These are phyloP conservation scores for Uropetala carovei DNA, from an alignment of 2,888 invertebrate species.

Conservation along the genomic window DNA sequence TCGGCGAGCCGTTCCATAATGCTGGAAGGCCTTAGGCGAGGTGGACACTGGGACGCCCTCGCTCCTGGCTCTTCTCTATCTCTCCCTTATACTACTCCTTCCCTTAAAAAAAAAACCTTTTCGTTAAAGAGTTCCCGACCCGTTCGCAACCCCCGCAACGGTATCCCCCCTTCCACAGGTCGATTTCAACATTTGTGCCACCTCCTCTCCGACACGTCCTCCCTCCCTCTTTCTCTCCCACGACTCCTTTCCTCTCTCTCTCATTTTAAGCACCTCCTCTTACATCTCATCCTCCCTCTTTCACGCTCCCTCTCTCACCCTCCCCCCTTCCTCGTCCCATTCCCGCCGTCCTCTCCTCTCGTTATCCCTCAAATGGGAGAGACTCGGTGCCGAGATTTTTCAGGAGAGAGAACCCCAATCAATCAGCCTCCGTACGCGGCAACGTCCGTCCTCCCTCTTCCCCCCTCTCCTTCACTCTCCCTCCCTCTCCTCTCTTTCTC, in stretches of 20 bases:
- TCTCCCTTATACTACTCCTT: conserved; percentile 7
- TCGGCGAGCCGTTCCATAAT: conserved; percentile 36
- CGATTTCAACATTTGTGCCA: neutral
- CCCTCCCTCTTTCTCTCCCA: neutral
- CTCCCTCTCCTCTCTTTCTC: neutral
- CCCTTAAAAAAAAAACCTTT: neutral
- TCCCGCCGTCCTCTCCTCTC: neutral
- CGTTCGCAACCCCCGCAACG: neutral
- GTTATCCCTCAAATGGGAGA: conserved; percentile 51
- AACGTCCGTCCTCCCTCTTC: neutral
- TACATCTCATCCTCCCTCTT: neutral
- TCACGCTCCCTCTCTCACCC: neutral
- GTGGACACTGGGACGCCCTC: conserved; percentile 30
- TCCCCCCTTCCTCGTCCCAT: neutral
- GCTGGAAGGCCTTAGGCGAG: neutral
- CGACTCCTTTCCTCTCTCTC: neutral
- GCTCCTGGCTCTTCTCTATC: neutral
- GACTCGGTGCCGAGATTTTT: conserved; percentile 56
- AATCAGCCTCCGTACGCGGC: conserved; percentile 50
- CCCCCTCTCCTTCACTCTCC: too few relatives aligned
- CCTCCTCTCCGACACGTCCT: neutral
- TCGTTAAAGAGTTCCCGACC: neutral
- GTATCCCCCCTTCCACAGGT: neutral
- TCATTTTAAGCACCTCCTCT: neutral
- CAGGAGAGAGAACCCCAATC: conserved; percentile 55